Evolutionary conservation across 2,797 vertebrate genomes (phyloP), one percentile per base, ranked within the genome.

Genomic region (Neopelma chrysocephalum): DNA sequence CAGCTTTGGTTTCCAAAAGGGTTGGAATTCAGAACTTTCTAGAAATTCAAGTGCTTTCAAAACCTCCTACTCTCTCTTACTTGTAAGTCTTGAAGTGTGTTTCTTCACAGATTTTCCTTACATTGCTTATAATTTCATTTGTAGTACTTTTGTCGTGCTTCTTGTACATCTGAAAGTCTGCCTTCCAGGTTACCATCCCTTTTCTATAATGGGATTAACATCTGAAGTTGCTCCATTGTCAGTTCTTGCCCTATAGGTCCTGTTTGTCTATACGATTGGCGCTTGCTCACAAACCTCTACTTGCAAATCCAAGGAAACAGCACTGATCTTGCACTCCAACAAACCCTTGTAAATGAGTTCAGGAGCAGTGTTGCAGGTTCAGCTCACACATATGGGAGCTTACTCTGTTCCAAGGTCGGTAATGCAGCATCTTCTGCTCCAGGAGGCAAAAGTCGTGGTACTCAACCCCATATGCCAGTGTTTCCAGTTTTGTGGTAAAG

Each of bases 391-490:
- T 3, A 2, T 7, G 23, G 43, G 34, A 82, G 31, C 36, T 27
- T 77, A 25, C 43, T 54, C 16, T 78, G 9, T 61, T 78, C 31
- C 27, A 15, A 29, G 21, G 12, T 53, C 73, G 0, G 0, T 61
- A 68, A 38, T 0, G 1, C 40, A 40, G 11, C 34, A 53, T 11
- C 21, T 34, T 75, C 36, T 89, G n/a, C 38, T 45, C n/a, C 66
- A 22, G 57, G n/a, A 64, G n/a, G 34, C 1, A 9, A 50, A 19
- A 73, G 26, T 9, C 25, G 32, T 2, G 0, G 16, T 4, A 10
- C 19, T 21, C 47, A 78, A 9, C 9, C 4, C 43, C 38, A 32
- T 0, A 0, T 1, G 40, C 11, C 6, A 6, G 7, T 4, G 11
- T 51, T 38, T 16, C n/a, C 47, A n/a, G 40, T 31, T 10, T 53